Evolutionary conservation across 2,113 vertebrate genomes (phyloP).

Genomic region (Channa maculata): DNA sequence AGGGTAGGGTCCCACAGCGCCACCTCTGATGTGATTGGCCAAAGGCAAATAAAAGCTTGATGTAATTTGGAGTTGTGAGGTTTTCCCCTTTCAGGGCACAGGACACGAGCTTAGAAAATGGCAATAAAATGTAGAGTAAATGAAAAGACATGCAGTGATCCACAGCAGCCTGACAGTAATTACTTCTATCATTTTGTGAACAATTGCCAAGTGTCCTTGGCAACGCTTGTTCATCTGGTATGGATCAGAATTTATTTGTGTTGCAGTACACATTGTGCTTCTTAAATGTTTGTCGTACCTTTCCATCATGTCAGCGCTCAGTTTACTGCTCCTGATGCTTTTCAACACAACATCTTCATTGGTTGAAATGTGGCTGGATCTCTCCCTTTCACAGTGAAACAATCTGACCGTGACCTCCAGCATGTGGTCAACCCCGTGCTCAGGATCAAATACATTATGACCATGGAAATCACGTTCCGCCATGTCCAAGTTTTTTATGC

Average conservation of each 20-base stretch:
- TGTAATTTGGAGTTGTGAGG: too few species aligned
- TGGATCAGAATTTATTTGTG: constrained; percentile 14
- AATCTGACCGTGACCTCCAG: background rate
- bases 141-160: background rate
- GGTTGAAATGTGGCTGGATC: background rate
- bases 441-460: background rate
- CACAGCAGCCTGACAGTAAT: background rate
- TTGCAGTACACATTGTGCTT: background rate
- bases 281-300: background rate
- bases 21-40: constrained; percentile 43
- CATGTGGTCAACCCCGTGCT: background rate
- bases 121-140: background rate
- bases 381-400: background rate
- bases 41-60: too few species aligned
- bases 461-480: background rate
- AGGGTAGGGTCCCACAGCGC: fast-evolving
- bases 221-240: background rate
- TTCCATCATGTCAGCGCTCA: too few species aligned
- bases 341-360: too few species aligned
- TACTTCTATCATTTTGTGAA: background rate
- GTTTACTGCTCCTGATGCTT: too few species aligned
- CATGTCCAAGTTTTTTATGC: background rate
- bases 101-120: background rate
- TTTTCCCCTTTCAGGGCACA: background rate
- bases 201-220: constrained; percentile 1